Evolutionary conservation across 2,797 vertebrate species (phyloP), one percentile per base, ranked within the genome.

Genomic region (Micrastur ruficollis): DNA sequence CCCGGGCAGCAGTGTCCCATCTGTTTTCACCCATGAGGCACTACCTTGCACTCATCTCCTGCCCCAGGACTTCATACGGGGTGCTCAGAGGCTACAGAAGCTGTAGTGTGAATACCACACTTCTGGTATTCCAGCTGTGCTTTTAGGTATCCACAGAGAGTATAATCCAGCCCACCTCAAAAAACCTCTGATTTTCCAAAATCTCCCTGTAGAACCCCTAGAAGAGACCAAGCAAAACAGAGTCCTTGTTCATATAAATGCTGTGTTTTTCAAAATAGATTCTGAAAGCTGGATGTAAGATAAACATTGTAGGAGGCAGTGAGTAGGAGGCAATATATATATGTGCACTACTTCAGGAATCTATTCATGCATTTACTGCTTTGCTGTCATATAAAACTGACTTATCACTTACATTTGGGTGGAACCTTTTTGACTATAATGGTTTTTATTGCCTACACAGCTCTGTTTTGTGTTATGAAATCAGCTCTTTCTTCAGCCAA

Each of bases 401-500:
- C 84, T 95, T 82, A 95, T 75, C 50, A 0, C 63, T 95, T 89
- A 93, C 89, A 63, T 83, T n/a, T 89, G 66, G 70, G 44, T 90
- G 81, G 95, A 95, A 90, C 66, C n/a, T 88, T 91, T 93, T 47
- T 36, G 50, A 52, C n/a, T 95, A 40, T 53, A 87, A 92, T 83
- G 65, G 59, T 50, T 93, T 78, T 83, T 94, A 92, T 32, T 92
- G 84, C 59, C 89, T 78, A 55, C 84, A 56, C 3, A 44, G 81
- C 53, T 94, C 89, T 86, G 78, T 53, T 71, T 70, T 92, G 67
- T 83, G 26, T 73, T 96, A 47, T 23, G 49, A 89, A 93, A 95
- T 94, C 72, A 91, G 79, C 80, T 91, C 84, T 95, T 95, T 94
- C 96, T 94, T 95, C 70, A 73, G 81, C 32, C 74, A 84, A 95